Percentiles rank a stretch among this genome's conserved stretches.
phyloP scores from a whole-genome alignment of 2,113 vertebrate species.

The Myodes glareolus region DNA sequence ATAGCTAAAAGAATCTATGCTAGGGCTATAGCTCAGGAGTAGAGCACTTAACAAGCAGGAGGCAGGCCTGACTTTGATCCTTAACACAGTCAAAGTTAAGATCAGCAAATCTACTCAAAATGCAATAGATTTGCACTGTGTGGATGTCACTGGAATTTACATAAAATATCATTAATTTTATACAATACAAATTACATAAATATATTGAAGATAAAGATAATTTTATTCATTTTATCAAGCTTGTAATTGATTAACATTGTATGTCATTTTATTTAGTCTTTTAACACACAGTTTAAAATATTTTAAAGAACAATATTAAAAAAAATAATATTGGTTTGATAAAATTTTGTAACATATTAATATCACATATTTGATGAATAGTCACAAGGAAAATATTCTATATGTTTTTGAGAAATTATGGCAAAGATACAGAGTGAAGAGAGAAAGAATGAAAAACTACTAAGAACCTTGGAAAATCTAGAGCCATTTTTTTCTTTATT shows the following conservation, averaged over 20 bases:
- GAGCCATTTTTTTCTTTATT: neutral
- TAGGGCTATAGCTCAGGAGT: neutral
- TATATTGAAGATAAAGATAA: neutral
- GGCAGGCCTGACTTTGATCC: no score
- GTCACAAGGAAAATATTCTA: neutral
- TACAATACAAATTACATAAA: neutral
- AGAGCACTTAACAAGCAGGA: neutral
- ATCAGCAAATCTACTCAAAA: neutral
- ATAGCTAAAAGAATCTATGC: neutral
- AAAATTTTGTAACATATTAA: neutral
- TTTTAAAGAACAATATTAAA: slow-evolving; percentile 9
- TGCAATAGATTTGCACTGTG: neutral
- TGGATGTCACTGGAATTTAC: neutral
- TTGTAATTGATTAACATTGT: neutral
- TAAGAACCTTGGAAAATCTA: neutral
- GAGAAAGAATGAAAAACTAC: neutral
- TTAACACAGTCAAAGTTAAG: neutral
- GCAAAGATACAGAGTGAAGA: neutral
- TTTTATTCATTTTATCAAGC: neutral
- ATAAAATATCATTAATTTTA: neutral
- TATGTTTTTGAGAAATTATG: neutral
- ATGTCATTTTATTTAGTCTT: neutral
- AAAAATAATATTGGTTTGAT: slow-evolving; percentile 14
- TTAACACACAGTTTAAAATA: neutral
- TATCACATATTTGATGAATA: neutral